phyloP scores from a whole-genome alignment of 2,888 invertebrate species.

The Teleiodes luculella region DNA sequence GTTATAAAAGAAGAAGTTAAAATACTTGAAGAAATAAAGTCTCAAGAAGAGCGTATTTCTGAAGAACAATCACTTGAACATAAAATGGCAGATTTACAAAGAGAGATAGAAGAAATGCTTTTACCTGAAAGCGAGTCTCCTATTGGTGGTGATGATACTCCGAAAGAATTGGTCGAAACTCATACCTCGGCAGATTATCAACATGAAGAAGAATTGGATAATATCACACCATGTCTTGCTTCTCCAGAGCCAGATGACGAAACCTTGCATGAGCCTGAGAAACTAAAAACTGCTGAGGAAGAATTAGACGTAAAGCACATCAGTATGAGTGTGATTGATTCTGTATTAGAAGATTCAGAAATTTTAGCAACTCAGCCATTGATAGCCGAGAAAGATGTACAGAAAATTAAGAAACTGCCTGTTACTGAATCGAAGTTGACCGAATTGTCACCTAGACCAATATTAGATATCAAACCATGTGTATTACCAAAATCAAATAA shows the following conservation, averaged over 20 bases:
- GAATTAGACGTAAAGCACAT: slow-evolving; percentile 46
- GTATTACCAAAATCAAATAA: neutral
- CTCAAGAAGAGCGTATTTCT: slow-evolving; percentile 31
- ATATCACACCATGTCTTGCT: slow-evolving; percentile 53
- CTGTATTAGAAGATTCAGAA: slow-evolving; percentile 45
- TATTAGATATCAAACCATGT: neutral
- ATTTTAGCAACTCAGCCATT: slow-evolving; percentile 27
- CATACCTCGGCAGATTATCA: slow-evolving; percentile 52
- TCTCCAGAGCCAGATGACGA: slow-evolving; percentile 57
- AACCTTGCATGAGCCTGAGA: slow-evolving; percentile 11
- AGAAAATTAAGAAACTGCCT: neutral
- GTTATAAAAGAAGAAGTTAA: slow-evolving; percentile 33
- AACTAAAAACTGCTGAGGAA: slow-evolving; percentile 20
- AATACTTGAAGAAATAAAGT: slow-evolving; percentile 27
- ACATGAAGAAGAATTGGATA: slow-evolving; percentile 52
- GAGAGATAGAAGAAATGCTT: slow-evolving; percentile 72
- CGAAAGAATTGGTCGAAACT: slow-evolving; percentile 51
- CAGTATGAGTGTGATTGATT: slow-evolving; percentile 52
- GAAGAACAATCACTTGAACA: slow-evolving; percentile 66
- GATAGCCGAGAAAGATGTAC: neutral
- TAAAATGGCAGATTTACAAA: slow-evolving; percentile 71
- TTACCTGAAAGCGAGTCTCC: slow-evolving; percentile 68
- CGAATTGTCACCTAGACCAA: neutral
- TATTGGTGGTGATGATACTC: slow-evolving; percentile 53
- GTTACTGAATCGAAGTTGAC: neutral